Evolutionary conservation across 37 sponge, comb jelly and placozoan genomes (phyloP), one percentile per base, ranked within the genome.

Genomic region (Tethya wilhelma): DNA sequence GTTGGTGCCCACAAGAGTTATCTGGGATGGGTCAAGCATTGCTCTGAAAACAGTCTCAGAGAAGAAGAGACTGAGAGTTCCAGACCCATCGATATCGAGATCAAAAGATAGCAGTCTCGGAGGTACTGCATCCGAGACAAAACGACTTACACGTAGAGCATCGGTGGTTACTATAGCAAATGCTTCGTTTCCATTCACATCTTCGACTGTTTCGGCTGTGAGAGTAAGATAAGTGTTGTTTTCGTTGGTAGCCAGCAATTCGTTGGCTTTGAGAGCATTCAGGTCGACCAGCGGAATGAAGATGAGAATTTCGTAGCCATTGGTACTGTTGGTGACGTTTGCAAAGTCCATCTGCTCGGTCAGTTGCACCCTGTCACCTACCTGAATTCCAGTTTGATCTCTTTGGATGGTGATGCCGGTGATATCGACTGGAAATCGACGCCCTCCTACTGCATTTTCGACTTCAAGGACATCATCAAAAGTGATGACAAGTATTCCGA

Each of bases 381-480:
- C 43, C 19, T 37, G 23, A 14, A 19, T 56, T 17, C 82, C 89
- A 38, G 9, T 44, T 22, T 29, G 41, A 60, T 85, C 74, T 23
- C 62, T 44, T 29, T 87, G 88, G 23, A 91, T 64, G 2, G 80
- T 29, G 20, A 91, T 73, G 7, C 78, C 88, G 33, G 59, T 42
- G 9, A 75, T 78, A 19, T 77, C 70, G 2, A 91, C 41, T 25
- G 73, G 73, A 33, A 6, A 32, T 22, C 4, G 5, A 32, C 28
- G 53, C 4, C 74, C 74, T 44, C 19, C 20, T 56, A 22, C 2
- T 23, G 4, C 7, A 12, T 17, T 17, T 17, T 44, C 46, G 33
- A 25, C 68, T 6, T 73, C 44, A 1, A 94, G 76, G 17, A 94
- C 85, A 79, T 94, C 94, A 79, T 79, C 59, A 55, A 94, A 94